Conservation (phyloP, 1,140 invertebrate species). For the Drosophila lacertosa region DNA sequence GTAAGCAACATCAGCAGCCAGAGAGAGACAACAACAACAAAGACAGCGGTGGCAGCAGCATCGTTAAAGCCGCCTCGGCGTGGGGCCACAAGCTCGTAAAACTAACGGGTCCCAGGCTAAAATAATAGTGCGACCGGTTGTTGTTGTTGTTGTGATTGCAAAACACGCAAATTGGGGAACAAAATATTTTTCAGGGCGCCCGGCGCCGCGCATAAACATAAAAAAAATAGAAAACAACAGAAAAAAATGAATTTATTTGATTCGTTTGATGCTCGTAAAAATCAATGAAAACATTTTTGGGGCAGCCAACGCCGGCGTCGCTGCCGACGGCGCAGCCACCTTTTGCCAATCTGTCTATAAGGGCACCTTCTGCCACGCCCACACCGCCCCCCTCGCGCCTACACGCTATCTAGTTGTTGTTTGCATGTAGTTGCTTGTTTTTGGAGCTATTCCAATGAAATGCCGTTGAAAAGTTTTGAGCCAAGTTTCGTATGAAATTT, state of each 20-base stretch:
- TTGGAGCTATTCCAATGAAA: slow-evolving; percentile 44
- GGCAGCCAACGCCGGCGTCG: no score
- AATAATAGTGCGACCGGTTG: slow-evolving; percentile 34
- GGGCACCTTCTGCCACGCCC: not conserved
- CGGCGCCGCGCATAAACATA: slow-evolving; percentile 25
- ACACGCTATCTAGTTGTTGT: slow-evolving; percentile 12
- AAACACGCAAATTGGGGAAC: slow-evolving; percentile 35
- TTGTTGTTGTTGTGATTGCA: slow-evolving; percentile 36
- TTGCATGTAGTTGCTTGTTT: slow-evolving; percentile 5
- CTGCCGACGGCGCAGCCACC: slow-evolving; percentile 35
- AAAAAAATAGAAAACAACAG: not conserved
- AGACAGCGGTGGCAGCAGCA: slow-evolving; percentile 6
- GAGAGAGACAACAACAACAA: not conserved
- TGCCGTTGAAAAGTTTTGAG: slow-evolving; percentile 62
- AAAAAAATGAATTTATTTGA: slow-evolving; percentile 69
- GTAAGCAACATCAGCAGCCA: not conserved
- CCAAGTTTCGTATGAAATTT: slow-evolving; percentile 76
- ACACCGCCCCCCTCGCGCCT: not conserved
- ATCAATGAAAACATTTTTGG: slow-evolving; percentile 73
- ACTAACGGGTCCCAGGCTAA: slow-evolving; percentile 34
- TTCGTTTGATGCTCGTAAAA: slow-evolving; percentile 76
- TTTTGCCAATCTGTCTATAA: slow-evolving; percentile 45
- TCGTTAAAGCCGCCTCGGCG: slow-evolving; percentile 29
- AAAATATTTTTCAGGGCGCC: slow-evolving; percentile 23
- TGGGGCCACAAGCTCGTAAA: slow-evolving; percentile 29